phyloP scores from a whole-genome alignment of 2,797 vertebrate genomes.

The Takifugu ocellatus region DNA sequence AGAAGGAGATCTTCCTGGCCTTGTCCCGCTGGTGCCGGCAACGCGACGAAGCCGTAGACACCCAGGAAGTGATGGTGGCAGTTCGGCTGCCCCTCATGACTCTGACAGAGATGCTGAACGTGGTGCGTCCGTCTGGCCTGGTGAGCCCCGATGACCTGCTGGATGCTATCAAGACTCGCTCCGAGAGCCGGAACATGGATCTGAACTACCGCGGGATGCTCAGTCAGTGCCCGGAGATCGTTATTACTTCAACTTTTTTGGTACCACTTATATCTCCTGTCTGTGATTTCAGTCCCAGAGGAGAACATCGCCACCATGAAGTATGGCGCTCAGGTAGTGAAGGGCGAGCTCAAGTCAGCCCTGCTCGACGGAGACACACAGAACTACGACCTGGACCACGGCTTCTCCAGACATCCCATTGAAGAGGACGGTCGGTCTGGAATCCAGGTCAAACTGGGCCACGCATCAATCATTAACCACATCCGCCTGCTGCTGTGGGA shows the following conservation, averaged over 20 bases:
- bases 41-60: conserved; percentile 77
- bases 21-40: conserved; percentile 93
- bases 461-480: conserved; percentile 94
- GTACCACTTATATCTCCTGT: neutral
- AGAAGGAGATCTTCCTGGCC: conserved; percentile 96
- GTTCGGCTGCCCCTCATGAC: conserved; percentile 96
- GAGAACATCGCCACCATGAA: conserved; percentile 99
- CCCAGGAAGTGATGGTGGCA: conserved; percentile 89
- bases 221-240: conserved; percentile 74
- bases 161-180: conserved; percentile 95
- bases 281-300: conserved; percentile 81
- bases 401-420: conserved; percentile 96
- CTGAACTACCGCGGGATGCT: conserved; percentile 98
- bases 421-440: conserved; percentile 92
- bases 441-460: conserved; percentile 93
- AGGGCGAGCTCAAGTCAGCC: conserved; percentile 95
- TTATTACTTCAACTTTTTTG: neutral
- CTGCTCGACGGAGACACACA: conserved; percentile 96
- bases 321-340: conserved; percentile 93
- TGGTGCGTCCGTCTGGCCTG: conserved; percentile 89
- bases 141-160: conserved; percentile 93
- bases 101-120: conserved; percentile 92
- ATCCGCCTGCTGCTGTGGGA: conserved; percentile 94
- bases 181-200: conserved; percentile 97
- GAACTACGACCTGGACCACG: conserved; percentile 97